These are phyloP conservation scores for Opisthocomus hoazin DNA, from an alignment of 2,113 vertebrate genomes.

Conservation along the genomic window DNA sequence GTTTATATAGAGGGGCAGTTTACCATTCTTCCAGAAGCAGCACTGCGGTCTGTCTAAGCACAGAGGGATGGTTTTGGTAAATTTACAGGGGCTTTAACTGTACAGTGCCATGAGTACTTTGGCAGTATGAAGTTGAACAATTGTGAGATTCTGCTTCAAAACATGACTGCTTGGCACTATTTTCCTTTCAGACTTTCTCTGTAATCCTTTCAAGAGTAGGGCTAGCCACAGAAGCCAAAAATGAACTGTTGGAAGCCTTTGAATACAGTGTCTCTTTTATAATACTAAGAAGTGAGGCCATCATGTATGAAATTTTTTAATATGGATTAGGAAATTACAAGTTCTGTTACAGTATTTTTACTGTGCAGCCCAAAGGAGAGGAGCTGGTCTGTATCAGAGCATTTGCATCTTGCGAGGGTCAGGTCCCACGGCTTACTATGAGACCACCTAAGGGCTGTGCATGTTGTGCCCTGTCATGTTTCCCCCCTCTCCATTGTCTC, in stretches of 20 bases:
- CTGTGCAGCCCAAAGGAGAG: background rate
- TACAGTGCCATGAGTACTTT: background rate
- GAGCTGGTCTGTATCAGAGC: background rate
- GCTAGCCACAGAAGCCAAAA: background rate
- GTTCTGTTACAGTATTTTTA: background rate
- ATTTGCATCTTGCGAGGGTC: background rate
- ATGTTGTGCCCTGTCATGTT: background rate
- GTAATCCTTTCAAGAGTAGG: background rate
- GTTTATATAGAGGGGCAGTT: background rate
- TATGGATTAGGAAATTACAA: background rate
- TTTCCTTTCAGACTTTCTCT: background rate
- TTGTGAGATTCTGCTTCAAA: background rate
- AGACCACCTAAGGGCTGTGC: fast-evolving
- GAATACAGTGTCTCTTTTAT: background rate
- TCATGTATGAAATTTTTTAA: background rate
- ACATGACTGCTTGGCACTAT: background rate
- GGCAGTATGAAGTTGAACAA: background rate
- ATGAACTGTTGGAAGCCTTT: background rate
- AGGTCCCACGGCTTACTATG: background rate
- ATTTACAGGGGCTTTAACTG: background rate
- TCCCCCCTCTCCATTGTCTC: background rate
- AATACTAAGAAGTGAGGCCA: background rate
- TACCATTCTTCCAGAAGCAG: background rate
- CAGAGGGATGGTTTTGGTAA: background rate
- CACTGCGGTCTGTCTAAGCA: background rate